phyloP scores from a whole-genome alignment of 2,797 vertebrate genomes.

The Sciaenops ocellatus region DNA sequence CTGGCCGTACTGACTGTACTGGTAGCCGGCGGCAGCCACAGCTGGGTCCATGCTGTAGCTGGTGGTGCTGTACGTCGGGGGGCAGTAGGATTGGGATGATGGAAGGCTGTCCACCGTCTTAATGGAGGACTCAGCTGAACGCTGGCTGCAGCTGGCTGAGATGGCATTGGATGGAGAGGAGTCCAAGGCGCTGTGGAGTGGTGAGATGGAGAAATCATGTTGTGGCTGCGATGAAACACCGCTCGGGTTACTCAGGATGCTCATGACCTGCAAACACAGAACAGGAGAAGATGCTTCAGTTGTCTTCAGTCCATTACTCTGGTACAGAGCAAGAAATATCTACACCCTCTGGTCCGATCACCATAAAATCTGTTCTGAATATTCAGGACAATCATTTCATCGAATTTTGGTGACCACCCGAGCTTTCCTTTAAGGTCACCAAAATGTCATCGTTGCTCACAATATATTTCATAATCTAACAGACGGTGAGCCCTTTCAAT shows the following conservation, averaged over 20 bases:
- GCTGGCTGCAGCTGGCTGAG: constrained; percentile 95
- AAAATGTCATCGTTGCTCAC: neutral
- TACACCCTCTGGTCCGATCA: neutral
- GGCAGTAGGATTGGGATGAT: constrained; percentile 96
- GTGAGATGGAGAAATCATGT: constrained; percentile 96
- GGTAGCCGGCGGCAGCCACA: constrained; percentile 91
- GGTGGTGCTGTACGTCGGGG: constrained; percentile 94
- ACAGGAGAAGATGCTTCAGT: neutral
- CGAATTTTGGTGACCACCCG: neutral
- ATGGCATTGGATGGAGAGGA: constrained; percentile 89
- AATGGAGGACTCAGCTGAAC: constrained; percentile 89
- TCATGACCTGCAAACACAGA: constrained; percentile 91
- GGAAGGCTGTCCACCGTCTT: constrained; percentile 94
- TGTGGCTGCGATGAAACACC: constrained; percentile 91
- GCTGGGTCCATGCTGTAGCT: constrained; percentile 97
- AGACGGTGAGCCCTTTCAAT: neutral
- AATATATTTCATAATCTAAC: neutral
- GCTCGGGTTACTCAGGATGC: constrained; percentile 92
- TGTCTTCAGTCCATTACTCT: neutral
- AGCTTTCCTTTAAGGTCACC: neutral
- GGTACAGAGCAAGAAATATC: neutral
- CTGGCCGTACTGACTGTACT: constrained; percentile 96
- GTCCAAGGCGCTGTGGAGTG: constrained; percentile 92
- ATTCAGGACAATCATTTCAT: neutral
- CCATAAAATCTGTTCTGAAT: neutral